These are phyloP conservation scores for Heteromormyrus szaboi DNA, from an alignment of 2,797 vertebrate genomes.

Conservation along the genomic window DNA sequence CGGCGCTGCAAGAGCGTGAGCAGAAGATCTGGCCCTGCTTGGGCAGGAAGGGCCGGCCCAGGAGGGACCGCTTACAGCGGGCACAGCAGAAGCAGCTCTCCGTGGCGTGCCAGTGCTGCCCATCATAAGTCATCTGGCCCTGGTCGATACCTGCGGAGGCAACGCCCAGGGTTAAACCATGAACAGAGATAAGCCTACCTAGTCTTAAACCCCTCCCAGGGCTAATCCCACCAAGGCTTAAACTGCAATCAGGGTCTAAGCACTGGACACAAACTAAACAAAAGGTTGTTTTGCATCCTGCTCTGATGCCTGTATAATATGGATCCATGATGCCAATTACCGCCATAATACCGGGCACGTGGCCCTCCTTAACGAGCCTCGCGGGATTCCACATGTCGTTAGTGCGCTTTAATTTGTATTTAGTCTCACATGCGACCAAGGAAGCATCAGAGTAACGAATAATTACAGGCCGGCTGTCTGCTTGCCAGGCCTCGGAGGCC, in stretches of 20 bases:
- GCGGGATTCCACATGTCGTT: slow-evolving; percentile 53
- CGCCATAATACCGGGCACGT: slow-evolving; percentile 33
- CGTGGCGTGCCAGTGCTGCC: slow-evolving; percentile 96
- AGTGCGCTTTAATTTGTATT: slow-evolving; percentile 55
- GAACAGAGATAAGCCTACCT: not conserved
- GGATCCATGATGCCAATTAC: not conserved
- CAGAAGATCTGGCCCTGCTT: slow-evolving; percentile 98
- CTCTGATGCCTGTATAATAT: not conserved
- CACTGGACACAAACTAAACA: not conserved
- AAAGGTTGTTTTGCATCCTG: not conserved
- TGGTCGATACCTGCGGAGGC: slow-evolving; percentile 83
- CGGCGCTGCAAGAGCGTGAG: slow-evolving; percentile 85
- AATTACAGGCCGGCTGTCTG: slow-evolving; percentile 55
- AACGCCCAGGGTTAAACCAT: not conserved
- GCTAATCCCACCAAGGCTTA: not conserved
- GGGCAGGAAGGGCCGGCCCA: slow-evolving; percentile 91
- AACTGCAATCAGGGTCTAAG: not conserved
- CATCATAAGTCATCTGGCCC: slow-evolving; percentile 97
- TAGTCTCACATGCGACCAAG: slow-evolving; percentile 49
- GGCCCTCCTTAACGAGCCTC: slow-evolving; percentile 55
- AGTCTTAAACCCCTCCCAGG: not conserved
- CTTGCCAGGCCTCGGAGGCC: slow-evolving; percentile 40
- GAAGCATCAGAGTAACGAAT: slow-evolving; percentile 53
- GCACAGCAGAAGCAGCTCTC: slow-evolving; percentile 95
- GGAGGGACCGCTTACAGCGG: slow-evolving; percentile 89